Evolutionary conservation across 2,888 invertebrate genomes (phyloP).

Genomic region (Dasypogon diadema): DNA sequence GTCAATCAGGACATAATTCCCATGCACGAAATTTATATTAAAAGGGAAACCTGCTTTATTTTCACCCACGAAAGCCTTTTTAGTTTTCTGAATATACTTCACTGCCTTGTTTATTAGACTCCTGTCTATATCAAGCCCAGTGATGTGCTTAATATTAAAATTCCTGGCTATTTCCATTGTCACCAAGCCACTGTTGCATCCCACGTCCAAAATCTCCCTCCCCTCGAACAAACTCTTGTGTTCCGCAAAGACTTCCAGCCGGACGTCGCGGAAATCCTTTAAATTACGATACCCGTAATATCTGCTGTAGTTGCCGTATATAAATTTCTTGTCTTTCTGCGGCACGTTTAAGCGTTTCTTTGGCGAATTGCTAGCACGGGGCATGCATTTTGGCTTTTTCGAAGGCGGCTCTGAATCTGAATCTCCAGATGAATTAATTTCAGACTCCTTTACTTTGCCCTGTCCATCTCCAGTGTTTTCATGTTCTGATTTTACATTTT

Average conservation of each 20-base stretch:
- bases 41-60: slow-evolving; percentile 73
- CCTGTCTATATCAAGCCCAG: slow-evolving; percentile 87
- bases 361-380: not conserved
- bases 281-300: slow-evolving; percentile 89
- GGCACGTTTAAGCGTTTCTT: not conserved
- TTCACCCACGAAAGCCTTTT: slow-evolving; percentile 14
- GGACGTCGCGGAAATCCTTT: slow-evolving; percentile 75
- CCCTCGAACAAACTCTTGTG: slow-evolving; percentile 77
- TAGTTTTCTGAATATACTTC: slow-evolving; percentile 56
- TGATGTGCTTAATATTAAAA: slow-evolving; percentile 76
- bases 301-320: slow-evolving; percentile 68
- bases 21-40: slow-evolving; percentile 81
- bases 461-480: too few relatives aligned
- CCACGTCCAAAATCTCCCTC: slow-evolving; percentile 86
- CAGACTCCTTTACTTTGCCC: not conserved
- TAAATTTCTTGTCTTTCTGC: slow-evolving; percentile 60
- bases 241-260: slow-evolving; percentile 75
- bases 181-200: slow-evolving; percentile 88
- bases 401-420: not conserved
- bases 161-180: slow-evolving; percentile 82
- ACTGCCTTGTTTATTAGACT: slow-evolving; percentile 72
- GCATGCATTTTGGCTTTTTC: slow-evolving; percentile 2
- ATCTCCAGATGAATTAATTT: not conserved
- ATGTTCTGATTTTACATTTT: not conserved
- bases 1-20: slow-evolving; percentile 84